Conservation (phyloP, 2,888 invertebrate species). For the Drosophila setosimentum region DNA sequence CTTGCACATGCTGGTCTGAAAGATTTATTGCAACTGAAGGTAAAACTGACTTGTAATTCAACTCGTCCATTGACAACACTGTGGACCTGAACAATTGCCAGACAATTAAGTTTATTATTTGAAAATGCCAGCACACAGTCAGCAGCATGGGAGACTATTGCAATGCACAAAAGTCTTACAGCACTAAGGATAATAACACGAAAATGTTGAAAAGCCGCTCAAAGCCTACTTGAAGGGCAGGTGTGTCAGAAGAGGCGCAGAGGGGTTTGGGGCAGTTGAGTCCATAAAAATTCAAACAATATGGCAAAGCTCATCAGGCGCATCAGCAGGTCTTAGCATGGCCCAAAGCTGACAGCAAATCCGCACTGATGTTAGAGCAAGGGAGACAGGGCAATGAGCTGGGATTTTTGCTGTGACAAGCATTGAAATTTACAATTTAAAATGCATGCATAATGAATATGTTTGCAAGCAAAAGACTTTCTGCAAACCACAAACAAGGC, state of each 20-base stretch:
- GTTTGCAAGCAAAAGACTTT: slow-evolving; percentile 71
- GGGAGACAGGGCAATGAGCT: neutral
- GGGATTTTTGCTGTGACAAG: slow-evolving; percentile 25
- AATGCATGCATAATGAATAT: slow-evolving; percentile 77
- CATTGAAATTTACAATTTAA: slow-evolving; percentile 76
- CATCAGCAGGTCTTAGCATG: slow-evolving; percentile 68
- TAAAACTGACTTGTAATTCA: slow-evolving; percentile 10
- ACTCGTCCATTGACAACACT: slow-evolving; percentile 6
- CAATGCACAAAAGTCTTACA: slow-evolving; percentile 16
- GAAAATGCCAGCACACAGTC: slow-evolving; percentile 19
- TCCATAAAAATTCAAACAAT: slow-evolving; percentile 74
- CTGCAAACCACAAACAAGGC: slow-evolving; percentile 49
- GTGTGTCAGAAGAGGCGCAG: slow-evolving; percentile 5
- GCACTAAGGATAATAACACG: slow-evolving; percentile 48
- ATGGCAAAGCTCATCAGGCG: slow-evolving; percentile 73
- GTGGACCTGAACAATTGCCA: slow-evolving; percentile 38
- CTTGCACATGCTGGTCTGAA: slow-evolving; percentile 17
- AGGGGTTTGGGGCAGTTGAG: slow-evolving; percentile 18
- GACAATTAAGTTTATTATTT: slow-evolving; percentile 61
- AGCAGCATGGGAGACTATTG: neutral
- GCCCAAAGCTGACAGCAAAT: slow-evolving; percentile 61
- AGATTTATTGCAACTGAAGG: slow-evolving; percentile 36
- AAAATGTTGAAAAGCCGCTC: slow-evolving; percentile 47
- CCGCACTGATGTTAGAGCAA: slow-evolving; percentile 28
- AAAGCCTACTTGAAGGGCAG: slow-evolving; percentile 13